phyloP scores from a whole-genome alignment of 2,113 vertebrate species.

The Corythornis madagascariensis region DNA sequence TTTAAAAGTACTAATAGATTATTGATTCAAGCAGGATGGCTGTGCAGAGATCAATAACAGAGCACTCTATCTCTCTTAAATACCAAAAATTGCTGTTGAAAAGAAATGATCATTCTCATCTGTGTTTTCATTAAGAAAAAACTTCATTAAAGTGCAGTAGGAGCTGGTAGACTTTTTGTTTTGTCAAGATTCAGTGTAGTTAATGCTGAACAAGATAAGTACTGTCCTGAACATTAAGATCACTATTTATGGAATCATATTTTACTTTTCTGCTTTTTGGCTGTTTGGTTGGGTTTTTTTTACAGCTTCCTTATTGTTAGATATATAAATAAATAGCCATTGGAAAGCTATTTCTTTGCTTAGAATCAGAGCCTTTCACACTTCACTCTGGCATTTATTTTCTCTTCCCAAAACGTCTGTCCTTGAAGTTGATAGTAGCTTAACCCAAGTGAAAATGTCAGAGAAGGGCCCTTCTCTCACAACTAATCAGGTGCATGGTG shows the following conservation, averaged over 20 bases:
- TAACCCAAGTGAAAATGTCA: background rate
- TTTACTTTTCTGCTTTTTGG: background rate
- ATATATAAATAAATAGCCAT: background rate
- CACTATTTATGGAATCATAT: background rate
- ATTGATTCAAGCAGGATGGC: conserved; percentile 74
- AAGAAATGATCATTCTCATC: background rate
- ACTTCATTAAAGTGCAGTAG: background rate
- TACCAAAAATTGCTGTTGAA: conserved; percentile 46
- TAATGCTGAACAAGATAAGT: background rate
- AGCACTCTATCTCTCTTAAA: conserved; percentile 61
- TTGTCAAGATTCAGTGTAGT: background rate
- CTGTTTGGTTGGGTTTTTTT: background rate
- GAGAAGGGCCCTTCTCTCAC: background rate
- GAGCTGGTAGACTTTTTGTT: background rate
- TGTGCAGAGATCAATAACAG: conserved; percentile 65
- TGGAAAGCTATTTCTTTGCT: background rate
- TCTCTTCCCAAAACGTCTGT: background rate
- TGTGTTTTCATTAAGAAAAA: background rate
- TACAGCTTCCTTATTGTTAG: background rate
- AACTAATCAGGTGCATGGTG: background rate
- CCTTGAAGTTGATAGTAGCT: conserved; percentile 23
- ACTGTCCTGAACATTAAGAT: background rate
- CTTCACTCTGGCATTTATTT: background rate
- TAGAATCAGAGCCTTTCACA: background rate
- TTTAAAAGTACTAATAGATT: conserved; percentile 82